Evolutionary conservation across 1,140 invertebrate species (phyloP).

Genomic region (Globodera rostochiensis): DNA sequence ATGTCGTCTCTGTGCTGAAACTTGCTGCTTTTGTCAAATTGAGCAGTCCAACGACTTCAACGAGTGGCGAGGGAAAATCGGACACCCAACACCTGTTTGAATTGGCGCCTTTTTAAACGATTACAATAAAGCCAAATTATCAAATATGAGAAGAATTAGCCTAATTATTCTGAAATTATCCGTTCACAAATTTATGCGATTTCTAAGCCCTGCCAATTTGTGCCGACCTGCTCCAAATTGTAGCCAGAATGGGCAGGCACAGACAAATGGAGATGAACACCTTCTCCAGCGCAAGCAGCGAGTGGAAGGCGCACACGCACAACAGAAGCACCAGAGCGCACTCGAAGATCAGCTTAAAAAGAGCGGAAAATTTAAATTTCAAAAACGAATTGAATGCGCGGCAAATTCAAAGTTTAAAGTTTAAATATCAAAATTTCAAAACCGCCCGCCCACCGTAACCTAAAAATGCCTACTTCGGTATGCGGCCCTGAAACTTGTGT

Average conservation of each 20-base stretch:
- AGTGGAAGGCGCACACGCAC: constrained; percentile 62
- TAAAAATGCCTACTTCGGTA: constrained; percentile 1
- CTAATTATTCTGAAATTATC: no score
- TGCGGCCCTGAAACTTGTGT: background rate
- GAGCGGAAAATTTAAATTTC: background rate
- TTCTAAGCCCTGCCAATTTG: background rate
- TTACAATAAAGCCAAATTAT: background rate
- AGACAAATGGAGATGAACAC: constrained; percentile 55
- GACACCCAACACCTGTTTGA: constrained; percentile 22
- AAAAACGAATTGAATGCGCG: background rate
- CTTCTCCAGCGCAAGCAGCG: constrained; percentile 60
- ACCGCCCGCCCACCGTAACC: no score
- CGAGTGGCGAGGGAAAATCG: constrained; percentile 43
- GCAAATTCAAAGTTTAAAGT: background rate
- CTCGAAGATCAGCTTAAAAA: constrained; percentile 58
- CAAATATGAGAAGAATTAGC: background rate
- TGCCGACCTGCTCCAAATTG: constrained; percentile 41
- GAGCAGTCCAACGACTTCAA: background rate
- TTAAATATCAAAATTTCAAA: no score
- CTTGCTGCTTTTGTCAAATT: constrained; percentile 1
- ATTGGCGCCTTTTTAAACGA: background rate
- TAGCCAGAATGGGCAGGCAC: constrained; percentile 36
- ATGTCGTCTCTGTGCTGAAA: constrained; percentile 8
- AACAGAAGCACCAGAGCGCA: constrained; percentile 56
- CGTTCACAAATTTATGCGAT: no score